phyloP scores from a whole-genome alignment of 2,113 vertebrate species.

The Pituophis catenifer region DNA sequence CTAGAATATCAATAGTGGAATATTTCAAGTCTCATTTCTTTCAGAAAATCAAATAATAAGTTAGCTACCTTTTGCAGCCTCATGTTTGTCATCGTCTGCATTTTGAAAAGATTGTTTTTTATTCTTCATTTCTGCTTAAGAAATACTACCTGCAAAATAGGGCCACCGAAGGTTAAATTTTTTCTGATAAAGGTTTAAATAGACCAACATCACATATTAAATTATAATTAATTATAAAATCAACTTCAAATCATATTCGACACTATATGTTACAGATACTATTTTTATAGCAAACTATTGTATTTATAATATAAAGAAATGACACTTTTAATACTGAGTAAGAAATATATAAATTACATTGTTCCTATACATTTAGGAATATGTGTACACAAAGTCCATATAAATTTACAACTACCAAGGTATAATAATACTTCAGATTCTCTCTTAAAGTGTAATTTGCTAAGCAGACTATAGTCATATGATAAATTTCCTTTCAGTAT shows the following conservation, averaged over 20 bases:
- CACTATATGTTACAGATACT: neutral
- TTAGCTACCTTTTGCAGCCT: slow-evolving; percentile 70
- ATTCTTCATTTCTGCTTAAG: slow-evolving; percentile 68
- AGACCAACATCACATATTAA: slow-evolving; percentile 9
- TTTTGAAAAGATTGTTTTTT: slow-evolving; percentile 60
- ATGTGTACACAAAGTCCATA: neutral
- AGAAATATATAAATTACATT: neutral
- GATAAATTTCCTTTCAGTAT: neutral
- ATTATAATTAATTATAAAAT: neutral
- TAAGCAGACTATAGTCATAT: neutral
- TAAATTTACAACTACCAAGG: neutral
- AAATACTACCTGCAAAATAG: slow-evolving; percentile 47
- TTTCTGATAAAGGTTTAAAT: slow-evolving; percentile 1
- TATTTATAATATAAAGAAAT: neutral
- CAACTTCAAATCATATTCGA: neutral
- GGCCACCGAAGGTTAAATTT: neutral
- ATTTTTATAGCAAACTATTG: neutral
- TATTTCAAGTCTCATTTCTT: neutral
- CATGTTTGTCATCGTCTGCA: slow-evolving; percentile 58
- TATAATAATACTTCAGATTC: neutral
- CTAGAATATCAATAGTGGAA: neutral
- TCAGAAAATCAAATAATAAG: neutral
- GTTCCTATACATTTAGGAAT: neutral
- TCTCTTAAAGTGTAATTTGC: neutral
- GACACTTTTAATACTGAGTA: neutral